Conservation (phyloP, 92 coral and sea anemone species). For the Epizoanthus illoricatus region DNA sequence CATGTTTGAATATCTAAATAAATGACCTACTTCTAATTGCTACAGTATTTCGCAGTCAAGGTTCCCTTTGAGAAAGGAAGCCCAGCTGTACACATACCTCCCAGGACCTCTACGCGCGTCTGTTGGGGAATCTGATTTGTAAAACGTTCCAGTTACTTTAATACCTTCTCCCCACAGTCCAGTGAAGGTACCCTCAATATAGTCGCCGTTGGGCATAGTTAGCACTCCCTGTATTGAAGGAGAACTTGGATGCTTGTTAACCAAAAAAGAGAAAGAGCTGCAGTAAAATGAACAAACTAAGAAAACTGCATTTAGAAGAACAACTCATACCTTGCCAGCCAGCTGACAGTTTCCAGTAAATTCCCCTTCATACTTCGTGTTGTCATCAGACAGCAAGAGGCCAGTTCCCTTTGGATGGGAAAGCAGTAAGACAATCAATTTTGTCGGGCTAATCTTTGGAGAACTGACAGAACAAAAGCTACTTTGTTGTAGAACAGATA, state of each 20-base stretch:
- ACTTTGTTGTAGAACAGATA: too few species aligned
- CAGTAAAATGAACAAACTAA: too few species aligned
- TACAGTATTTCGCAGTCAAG: too few species aligned
- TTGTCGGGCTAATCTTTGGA: neutral
- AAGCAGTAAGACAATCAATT: neutral
- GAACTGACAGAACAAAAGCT: neutral
- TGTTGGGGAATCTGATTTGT: conserved; percentile 55
- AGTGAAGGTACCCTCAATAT: conserved; percentile 83
- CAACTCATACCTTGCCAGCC: conserved; percentile 83
- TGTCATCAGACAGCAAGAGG: conserved; percentile 84
- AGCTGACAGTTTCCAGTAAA: conserved; percentile 82
- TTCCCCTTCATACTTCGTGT: conserved; percentile 93
- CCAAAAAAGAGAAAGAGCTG: too few species aligned
- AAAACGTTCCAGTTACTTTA: conserved; percentile 82
- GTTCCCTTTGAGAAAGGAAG: too few species aligned
- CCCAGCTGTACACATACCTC: conserved; percentile 34
- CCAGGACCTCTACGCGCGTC: conserved; percentile 40
- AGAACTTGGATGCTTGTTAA: neutral
- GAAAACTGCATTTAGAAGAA: too few species aligned
- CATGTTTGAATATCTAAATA: too few species aligned
- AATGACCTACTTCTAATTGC: too few species aligned
- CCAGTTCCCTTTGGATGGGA: conserved; percentile 75
- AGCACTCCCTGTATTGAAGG: conserved; percentile 70
- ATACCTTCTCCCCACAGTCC: conserved; percentile 97
- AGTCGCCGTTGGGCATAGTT: conserved; percentile 90